Percentiles rank a stretch among this genome's conserved stretches.
phyloP scores from a whole-genome alignment of 2,113 vertebrate species.

The Plectropomus leopardus region DNA sequence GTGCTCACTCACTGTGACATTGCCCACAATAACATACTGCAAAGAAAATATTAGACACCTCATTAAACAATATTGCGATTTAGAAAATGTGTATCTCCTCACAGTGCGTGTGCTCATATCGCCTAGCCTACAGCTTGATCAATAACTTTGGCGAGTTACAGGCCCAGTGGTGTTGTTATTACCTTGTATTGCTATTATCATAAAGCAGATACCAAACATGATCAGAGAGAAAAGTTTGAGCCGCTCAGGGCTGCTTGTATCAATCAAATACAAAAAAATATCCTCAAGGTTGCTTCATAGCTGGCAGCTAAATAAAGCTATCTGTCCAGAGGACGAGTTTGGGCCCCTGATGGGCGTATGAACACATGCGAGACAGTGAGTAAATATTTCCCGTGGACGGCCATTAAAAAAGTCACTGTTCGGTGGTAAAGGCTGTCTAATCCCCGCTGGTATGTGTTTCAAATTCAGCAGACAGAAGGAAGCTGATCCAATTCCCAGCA shows the following conservation, averaged over 20 bases:
- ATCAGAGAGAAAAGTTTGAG: conserved; percentile 14
- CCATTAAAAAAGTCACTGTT: conserved; percentile 59
- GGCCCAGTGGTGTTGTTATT: not conserved
- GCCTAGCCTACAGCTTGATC: not conserved
- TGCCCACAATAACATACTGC: not conserved
- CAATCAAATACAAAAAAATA: conserved; percentile 24
- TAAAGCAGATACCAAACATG: not conserved
- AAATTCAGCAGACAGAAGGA: conserved; percentile 66
- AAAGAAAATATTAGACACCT: not conserved
- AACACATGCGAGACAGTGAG: conserved; percentile 37
- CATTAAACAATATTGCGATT: not conserved
- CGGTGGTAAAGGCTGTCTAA: conserved; percentile 56
- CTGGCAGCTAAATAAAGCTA: conserved; percentile 48
- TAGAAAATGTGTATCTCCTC: not conserved
- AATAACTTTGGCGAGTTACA: not conserved
- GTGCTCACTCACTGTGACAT: not conserved
- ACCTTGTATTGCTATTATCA: not conserved
- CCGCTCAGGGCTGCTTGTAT: not conserved
- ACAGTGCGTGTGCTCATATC: not conserved
- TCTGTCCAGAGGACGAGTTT: conserved; percentile 40
- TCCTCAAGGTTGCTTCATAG: conserved; percentile 28
- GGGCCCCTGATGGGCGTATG: conserved; percentile 29
- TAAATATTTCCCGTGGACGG: conserved; percentile 59
- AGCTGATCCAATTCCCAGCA: conserved; percentile 70
- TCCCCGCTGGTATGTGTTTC: conserved; percentile 63